Evolutionary conservation across 1,140 invertebrate species (phyloP).

Genomic region (Pteromalus puparum): DNA sequence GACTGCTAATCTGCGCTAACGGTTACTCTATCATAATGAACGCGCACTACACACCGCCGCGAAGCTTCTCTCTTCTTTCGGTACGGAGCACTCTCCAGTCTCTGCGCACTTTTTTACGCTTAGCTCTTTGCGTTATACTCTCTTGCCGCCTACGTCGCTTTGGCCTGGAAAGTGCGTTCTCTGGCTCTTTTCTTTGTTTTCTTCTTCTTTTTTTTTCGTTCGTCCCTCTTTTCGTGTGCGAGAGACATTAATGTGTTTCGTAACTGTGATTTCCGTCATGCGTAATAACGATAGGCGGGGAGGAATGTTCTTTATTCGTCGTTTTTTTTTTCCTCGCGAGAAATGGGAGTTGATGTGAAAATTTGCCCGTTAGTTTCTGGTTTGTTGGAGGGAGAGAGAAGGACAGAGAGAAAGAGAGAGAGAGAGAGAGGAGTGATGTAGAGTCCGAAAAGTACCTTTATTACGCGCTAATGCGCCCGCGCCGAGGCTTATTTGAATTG

Average conservation of each 20-base stretch:
- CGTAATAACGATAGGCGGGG: neutral
- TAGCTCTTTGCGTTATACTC: neutral
- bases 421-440: neutral
- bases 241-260: slow-evolving; percentile 29
- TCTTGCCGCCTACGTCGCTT: neutral
- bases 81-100: neutral
- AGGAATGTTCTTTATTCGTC: neutral
- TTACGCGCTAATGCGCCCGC: slow-evolving; percentile 30
- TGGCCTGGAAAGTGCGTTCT: neutral
- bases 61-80: neutral
- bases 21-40: slow-evolving; percentile 64
- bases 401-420: neutral
- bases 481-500: slow-evolving; percentile 27
- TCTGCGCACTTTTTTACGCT: slow-evolving; percentile 9
- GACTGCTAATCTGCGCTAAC: slow-evolving; percentile 60
- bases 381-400: neutral
- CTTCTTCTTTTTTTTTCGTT: neutral
- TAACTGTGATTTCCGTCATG: slow-evolving; percentile 28
- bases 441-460: slow-evolving; percentile 29
- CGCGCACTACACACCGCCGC: slow-evolving; percentile 9
- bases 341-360: slow-evolving; percentile 24
- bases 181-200: neutral
- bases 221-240: neutral
- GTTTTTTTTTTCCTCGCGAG: neutral
- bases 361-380: slow-evolving; percentile 20